Evolutionary conservation across 1,140 invertebrate species (phyloP).

Genomic region (Akabosia matsudoensis): DNA sequence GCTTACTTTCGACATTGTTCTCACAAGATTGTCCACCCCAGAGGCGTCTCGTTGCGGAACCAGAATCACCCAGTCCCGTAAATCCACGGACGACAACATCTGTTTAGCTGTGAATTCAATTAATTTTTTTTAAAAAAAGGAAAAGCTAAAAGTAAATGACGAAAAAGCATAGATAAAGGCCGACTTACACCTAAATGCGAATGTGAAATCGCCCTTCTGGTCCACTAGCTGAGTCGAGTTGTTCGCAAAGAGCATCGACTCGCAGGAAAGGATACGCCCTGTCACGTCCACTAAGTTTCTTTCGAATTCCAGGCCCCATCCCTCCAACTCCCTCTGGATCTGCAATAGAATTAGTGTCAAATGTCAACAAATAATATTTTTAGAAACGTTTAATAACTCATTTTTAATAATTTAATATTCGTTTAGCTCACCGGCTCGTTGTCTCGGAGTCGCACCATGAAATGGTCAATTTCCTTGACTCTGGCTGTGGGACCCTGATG

Average conservation of each 20-base stretch:
- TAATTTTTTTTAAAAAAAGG: no score
- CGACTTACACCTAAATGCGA: constrained; percentile 29
- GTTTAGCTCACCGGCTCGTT: no score
- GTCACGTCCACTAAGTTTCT: constrained; percentile 41
- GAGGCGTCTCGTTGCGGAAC: constrained; percentile 55
- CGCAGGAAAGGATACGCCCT: constrained; percentile 18
- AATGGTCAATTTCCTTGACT: constrained; percentile 45
- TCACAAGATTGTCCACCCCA: constrained; percentile 30
- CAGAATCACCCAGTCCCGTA: constrained; percentile 52
- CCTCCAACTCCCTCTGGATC: constrained; percentile 53
- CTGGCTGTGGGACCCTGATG: constrained; percentile 51
- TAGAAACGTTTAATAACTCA: background rate
- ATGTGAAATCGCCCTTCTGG: constrained; percentile 40
- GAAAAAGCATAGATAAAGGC: no score
- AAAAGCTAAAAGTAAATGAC: no score
- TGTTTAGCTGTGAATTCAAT: constrained; percentile 47
- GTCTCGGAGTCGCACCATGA: constrained; percentile 41
- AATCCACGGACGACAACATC: constrained; percentile 43
- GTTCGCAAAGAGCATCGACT: constrained; percentile 19
- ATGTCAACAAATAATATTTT: background rate
- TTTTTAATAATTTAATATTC: no score
- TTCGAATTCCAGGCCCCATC: constrained; percentile 77
- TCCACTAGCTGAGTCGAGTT: background rate
- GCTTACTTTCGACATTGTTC: background rate
- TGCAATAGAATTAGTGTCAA: background rate